Evolutionary conservation across 2,797 vertebrate species (phyloP), one percentile per base, ranked within the genome.

Genomic region (Micropoecilia bifurca): DNA sequence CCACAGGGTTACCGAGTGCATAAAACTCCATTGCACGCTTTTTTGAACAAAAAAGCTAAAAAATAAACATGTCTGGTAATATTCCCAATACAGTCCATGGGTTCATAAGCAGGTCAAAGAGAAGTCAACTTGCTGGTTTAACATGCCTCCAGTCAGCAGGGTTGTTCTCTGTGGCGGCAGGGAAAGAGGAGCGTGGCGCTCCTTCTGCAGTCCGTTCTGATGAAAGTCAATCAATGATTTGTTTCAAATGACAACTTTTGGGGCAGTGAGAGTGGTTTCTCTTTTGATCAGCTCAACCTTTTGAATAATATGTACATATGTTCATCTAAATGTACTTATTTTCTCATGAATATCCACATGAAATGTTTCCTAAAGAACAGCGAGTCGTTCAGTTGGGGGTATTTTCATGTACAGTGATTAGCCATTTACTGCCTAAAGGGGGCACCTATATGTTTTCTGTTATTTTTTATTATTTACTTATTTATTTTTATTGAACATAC

Each of bases 181-280:
- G 61, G 74, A 53, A 63, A 75, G 1, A 43, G 76, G 80, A 90
- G 80, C 71, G 79, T 10, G 80, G 57, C 63, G 79, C 84, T 87
- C 86, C 83, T 80, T 74, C 77, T 82, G 84, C 83, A 75, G 86
- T 92, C 89, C 83, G 50, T 81, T 76, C 78, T 83, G 83, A 88
- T 86, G 71, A 84, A 84, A 90, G 81, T 90, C 86, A 83, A 88
- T 87, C 90, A 81, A 80, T 85, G 86, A 87, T 74, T 87, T 75
- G 82, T 84, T 88, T 91, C 57, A 61, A 79, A 87, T 85, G 81
- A 83, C 83, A 50, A 76, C 84, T 71, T 71, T 81, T 77, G 92
- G 93, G 93, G 93, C 93, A 93, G 93, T 92, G 89, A 93, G 89
- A 90, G 91, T 85, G 91, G 92, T 87, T 89, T 71, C 59, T 79